Percentiles rank a stretch among this genome's conserved stretches.
Evolutionary conservation across 2,888 invertebrate genomes (phyloP).

Genomic region (Parascotia fuliginaria): DNA sequence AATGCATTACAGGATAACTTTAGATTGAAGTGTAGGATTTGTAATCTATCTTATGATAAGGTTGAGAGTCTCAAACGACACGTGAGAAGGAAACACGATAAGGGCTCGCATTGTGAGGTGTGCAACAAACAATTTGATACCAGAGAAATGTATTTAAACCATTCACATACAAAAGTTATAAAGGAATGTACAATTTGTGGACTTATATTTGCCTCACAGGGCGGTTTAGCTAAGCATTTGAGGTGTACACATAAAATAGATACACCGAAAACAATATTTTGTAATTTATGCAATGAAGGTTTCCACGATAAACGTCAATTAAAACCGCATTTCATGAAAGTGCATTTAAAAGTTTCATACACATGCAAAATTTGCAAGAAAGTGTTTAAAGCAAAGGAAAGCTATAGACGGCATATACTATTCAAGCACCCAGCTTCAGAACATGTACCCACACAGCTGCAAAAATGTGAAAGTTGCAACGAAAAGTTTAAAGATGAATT

Average conservation of each 20-base stretch:
- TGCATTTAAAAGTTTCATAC: conserved; percentile 74
- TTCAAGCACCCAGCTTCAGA: conserved; percentile 62
- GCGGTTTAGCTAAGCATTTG: conserved; percentile 72
- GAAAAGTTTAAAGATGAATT: conserved; percentile 71
- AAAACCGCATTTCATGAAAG: conserved; percentile 71
- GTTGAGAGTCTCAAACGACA: conserved; percentile 78
- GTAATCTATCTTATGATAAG: conserved; percentile 77
- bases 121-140: conserved; percentile 74
- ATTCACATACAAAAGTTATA: conserved; percentile 68
- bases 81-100: conserved; percentile 72
- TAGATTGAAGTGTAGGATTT: conserved; percentile 73
- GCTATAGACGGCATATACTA: conserved; percentile 69
- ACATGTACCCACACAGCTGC: conserved; percentile 41
- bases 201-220: conserved; percentile 70
- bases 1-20: conserved; percentile 72
- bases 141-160: conserved; percentile 65
- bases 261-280: conserved; percentile 67
- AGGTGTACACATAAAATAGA: conserved; percentile 73
- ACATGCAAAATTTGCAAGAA: conserved; percentile 71
- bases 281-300: conserved; percentile 71
- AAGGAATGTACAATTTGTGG: conserved; percentile 75
- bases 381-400: conserved; percentile 73
- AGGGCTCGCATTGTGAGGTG: conserved; percentile 66
- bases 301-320: conserved; percentile 71
- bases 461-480: conserved; percentile 69